Conservation (phyloP, 1,140 invertebrate species). For the Bombus pascuorum region DNA sequence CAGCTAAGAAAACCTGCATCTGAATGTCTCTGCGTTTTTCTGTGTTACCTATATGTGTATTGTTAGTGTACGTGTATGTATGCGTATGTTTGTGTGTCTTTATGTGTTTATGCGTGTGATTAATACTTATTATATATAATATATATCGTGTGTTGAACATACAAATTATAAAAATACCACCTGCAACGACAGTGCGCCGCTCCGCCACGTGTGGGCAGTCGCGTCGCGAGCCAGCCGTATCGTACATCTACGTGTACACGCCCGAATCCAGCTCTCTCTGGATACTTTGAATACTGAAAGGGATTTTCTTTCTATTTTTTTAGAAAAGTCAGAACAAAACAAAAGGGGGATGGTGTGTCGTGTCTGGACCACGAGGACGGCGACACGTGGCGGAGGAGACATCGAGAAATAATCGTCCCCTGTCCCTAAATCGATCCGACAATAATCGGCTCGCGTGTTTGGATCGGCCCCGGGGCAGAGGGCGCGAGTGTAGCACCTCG, state of each 20-base stretch:
- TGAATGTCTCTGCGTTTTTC: constrained; percentile 34
- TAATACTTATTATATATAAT: constrained; percentile 61
- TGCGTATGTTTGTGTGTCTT: constrained; percentile 2
- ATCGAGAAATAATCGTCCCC: constrained; percentile 44
- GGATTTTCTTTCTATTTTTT: not conserved
- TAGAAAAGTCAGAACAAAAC: constrained; percentile 3
- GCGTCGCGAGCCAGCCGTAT: constrained; percentile 15
- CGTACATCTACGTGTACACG: too few species aligned
- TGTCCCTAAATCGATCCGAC: not conserved
- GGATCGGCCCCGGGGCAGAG: constrained; percentile 50
- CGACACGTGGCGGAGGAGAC: constrained; percentile 28
- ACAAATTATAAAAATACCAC: constrained; percentile 73
- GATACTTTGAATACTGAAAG: constrained; percentile 28
- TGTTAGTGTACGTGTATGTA: not conserved
- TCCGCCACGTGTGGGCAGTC: constrained; percentile 43
- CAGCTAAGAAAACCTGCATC: constrained; percentile 67
- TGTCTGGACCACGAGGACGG: constrained; percentile 1
- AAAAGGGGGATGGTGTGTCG: not conserved
- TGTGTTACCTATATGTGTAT: not conserved
- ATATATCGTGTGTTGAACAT: constrained; percentile 53
- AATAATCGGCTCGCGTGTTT: not conserved
- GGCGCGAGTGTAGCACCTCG: constrained; percentile 65
- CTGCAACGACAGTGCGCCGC: constrained; percentile 48
- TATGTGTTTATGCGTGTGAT: constrained; percentile 44
- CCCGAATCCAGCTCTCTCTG: not conserved